A percentile compares a stretch with the other conserved stretches of the same genome.
Evolutionary conservation across 2,113 vertebrate genomes (phyloP).

Genomic region (Cheilinus undulatus): DNA sequence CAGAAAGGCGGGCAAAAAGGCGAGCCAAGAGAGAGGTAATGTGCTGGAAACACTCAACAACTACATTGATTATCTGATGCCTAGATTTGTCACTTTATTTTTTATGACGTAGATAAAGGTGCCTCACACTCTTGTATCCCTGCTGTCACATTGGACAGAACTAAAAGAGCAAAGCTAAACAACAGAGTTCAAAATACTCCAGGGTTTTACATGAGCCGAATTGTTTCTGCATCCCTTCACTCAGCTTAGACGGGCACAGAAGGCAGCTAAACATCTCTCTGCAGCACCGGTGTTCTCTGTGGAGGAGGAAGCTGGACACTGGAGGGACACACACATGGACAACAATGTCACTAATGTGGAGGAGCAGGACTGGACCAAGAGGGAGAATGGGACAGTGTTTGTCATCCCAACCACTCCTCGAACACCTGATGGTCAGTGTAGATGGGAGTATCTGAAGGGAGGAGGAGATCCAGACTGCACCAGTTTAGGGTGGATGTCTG

Average conservation of each 20-base stretch:
- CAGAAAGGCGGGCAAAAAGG: constrained; percentile 84
- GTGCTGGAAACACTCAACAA: not conserved
- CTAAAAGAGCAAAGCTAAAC: not conserved
- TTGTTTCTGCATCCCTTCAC: not conserved
- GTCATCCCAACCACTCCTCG: constrained; percentile 75
- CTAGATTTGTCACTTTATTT: not conserved
- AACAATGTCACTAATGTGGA: constrained; percentile 43
- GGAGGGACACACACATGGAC: constrained; percentile 45
- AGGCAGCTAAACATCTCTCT: constrained; percentile 38
- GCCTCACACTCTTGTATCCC: not conserved
- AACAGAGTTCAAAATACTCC: not conserved
- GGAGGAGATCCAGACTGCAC: constrained; percentile 68
- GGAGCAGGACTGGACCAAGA: constrained; percentile 47
- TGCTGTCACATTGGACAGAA: not conserved
- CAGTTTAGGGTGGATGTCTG: constrained; percentile 77
- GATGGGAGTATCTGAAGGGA: constrained; percentile 83
- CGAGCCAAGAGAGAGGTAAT: constrained; percentile 80
- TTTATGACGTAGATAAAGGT: not conserved
- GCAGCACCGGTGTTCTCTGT: constrained; percentile 64
- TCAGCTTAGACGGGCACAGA: constrained; percentile 65
- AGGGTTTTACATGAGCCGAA: not conserved
- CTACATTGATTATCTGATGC: not conserved
- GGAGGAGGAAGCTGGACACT: constrained; percentile 66
- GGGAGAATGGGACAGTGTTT: constrained; percentile 82
- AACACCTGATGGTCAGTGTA: constrained; percentile 55